These are phyloP conservation scores for Hypercompe scribonia DNA, from an alignment of 2,888 invertebrate species.

Conservation along the genomic window DNA sequence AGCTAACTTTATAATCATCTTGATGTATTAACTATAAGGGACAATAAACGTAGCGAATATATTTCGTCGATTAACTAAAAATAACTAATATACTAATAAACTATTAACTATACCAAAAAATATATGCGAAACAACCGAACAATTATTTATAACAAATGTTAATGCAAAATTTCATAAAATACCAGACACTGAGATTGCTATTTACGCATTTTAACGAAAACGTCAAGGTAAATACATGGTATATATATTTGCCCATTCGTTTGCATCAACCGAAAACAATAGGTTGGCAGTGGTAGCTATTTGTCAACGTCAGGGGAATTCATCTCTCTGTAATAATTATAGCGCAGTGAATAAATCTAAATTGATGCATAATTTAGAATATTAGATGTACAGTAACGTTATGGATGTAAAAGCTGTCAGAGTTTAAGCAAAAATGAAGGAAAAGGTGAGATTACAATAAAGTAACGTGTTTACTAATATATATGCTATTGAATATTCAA, in stretches of 20 bases:
- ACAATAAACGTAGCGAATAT: neutral
- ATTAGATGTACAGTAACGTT: neutral
- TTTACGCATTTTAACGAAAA: neutral
- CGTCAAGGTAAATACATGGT: conserved; percentile 21
- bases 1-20: neutral
- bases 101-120: too few relatives aligned
- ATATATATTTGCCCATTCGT: conserved; percentile 27
- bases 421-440: too few relatives aligned
- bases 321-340: conserved; percentile 27
- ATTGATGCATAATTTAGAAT: conserved; percentile 19
- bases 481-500: too few relatives aligned
- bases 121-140: neutral
- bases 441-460: too few relatives aligned
- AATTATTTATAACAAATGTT: neutral
- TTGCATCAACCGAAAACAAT: conserved; percentile 36
- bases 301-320: conserved; percentile 40
- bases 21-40: too few relatives aligned
- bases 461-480: too few relatives aligned
- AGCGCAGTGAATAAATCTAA: conserved; percentile 21
- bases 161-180: neutral
- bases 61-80: neutral
- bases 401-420: too few relatives aligned
- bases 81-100: too few relatives aligned
- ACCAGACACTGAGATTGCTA: neutral
- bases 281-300: conserved; percentile 19